These are phyloP conservation scores for Ormyrus thymus DNA, from an alignment of 2,888 invertebrate genomes.

Conservation along the genomic window DNA sequence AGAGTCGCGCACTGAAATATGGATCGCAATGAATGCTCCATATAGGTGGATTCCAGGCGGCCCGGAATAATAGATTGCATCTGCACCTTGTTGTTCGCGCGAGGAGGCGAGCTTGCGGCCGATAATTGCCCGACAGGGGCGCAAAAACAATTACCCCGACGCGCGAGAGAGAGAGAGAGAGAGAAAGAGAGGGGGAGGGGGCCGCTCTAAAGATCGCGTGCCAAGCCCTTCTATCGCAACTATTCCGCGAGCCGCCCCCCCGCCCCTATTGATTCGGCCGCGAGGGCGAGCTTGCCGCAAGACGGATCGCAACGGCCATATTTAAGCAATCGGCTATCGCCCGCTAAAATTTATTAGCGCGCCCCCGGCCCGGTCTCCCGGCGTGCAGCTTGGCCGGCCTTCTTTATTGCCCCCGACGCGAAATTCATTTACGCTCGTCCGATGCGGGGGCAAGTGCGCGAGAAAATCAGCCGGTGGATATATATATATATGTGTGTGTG, in stretches of 20 bases:
- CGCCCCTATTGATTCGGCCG: conserved; percentile 25
- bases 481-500: neutral
- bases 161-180: too few species aligned
- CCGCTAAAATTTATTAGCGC: neutral
- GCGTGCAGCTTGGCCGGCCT: neutral
- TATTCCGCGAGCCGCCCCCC: neutral
- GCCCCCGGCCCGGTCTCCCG: neutral
- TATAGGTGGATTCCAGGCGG: conserved; percentile 31
- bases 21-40: conserved; percentile 5
- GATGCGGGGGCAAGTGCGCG: neutral
- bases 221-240: conserved; percentile 32
- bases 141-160: conserved; percentile 65
- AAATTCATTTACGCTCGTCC: conserved; percentile 6
- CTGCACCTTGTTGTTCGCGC: conserved; percentile 8
- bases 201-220: conserved; percentile 37
- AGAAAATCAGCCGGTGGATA: neutral
- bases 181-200: too few species aligned
- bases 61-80: conserved; percentile 59
- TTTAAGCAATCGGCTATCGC: conserved; percentile 9
- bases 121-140: conserved; percentile 64
- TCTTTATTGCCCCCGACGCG: too few species aligned
- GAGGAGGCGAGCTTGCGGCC: conserved; percentile 32
- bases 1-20: conserved; percentile 7
- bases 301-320: conserved; percentile 36
- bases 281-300: conserved; percentile 16